These are phyloP conservation scores for Callosobruchus maculatus DNA, from an alignment of 2,888 invertebrate species.

Conservation along the genomic window DNA sequence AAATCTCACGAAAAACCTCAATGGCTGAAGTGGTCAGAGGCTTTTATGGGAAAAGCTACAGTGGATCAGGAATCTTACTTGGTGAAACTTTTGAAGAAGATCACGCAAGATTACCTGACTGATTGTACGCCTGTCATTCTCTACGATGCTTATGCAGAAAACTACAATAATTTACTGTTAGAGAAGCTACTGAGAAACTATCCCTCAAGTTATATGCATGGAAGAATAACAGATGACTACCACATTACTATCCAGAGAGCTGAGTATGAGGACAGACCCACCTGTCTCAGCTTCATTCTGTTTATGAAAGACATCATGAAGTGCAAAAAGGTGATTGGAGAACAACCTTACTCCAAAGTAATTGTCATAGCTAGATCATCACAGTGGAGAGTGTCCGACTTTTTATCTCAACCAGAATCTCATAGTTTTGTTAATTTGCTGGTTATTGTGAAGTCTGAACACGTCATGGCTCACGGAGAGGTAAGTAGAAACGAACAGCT, in stretches of 20 bases:
- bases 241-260: constrained; percentile 32
- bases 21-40: constrained; percentile 41
- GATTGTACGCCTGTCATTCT: constrained; percentile 65
- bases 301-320: constrained; percentile 64
- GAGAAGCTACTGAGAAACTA: constrained; percentile 57
- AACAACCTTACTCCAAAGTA: constrained; percentile 61
- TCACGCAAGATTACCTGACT: constrained; percentile 57
- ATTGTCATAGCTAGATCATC: constrained; percentile 67
- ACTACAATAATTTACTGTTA: constrained; percentile 55
- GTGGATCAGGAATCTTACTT: constrained; percentile 58
- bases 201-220: constrained; percentile 60
- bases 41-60: constrained; percentile 33
- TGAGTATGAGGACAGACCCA: constrained; percentile 22
- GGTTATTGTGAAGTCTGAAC: constrained; percentile 64
- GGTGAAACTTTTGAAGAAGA: constrained; percentile 57
- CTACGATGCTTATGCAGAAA: constrained; percentile 58
- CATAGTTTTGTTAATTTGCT: constrained; percentile 68
- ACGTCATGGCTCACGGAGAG: constrained; percentile 37
- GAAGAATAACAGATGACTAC: constrained; percentile 55
- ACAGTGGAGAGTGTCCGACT: constrained; percentile 73
- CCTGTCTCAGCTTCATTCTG: constrained; percentile 63
- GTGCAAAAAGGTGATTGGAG: constrained; percentile 58
- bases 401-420: constrained; percentile 59
- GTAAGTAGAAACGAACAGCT: too few relatives aligned
- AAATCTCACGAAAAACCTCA: constrained; percentile 44